These are phyloP conservation scores for Drosophila santomea DNA, from an alignment of 1,140 invertebrate genomes.

Conservation along the genomic window DNA sequence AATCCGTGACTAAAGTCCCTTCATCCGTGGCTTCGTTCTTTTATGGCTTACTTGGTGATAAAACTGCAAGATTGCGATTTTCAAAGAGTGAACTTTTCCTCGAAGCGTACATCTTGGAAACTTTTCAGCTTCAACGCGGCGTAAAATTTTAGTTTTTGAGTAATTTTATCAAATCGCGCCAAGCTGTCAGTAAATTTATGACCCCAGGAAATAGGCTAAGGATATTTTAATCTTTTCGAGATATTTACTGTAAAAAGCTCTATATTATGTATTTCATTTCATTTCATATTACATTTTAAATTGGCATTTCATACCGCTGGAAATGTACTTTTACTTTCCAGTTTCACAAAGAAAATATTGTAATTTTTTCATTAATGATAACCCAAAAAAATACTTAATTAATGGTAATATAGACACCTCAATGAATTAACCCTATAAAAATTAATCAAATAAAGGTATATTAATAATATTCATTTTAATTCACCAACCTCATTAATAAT, in stretches of 20 bases:
- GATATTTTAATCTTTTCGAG: background rate
- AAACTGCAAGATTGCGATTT: conserved; percentile 14
- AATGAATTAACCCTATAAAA: too few relatives aligned
- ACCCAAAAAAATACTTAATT: too few relatives aligned
- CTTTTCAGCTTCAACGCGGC: conserved; percentile 1
- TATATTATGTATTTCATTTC: too few relatives aligned
- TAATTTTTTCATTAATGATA: too few relatives aligned
- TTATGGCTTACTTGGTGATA: conserved; percentile 20
- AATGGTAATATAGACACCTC: too few relatives aligned
- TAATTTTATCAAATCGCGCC: background rate
- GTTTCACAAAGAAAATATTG: too few relatives aligned
- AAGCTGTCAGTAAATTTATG: background rate
- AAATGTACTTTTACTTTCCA: too few relatives aligned
- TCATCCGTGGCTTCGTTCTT: conserved; percentile 13
- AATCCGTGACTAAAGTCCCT: conserved; percentile 13
- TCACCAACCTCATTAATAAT: too few relatives aligned
- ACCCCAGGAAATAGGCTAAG: background rate
- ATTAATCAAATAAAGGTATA: too few relatives aligned
- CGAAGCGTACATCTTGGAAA: background rate
- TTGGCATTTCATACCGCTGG: too few relatives aligned
- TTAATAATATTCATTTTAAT: too few relatives aligned
- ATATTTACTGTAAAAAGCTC: background rate
- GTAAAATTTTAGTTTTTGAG: background rate
- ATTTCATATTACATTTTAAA: too few relatives aligned
- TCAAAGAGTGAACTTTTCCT: conserved; percentile 1